A percentile compares a stretch with the other conserved stretches of the same genome.
These are phyloP conservation scores for Aramus guarauna DNA, from an alignment of 2,113 vertebrate genomes.

Conservation along the genomic window DNA sequence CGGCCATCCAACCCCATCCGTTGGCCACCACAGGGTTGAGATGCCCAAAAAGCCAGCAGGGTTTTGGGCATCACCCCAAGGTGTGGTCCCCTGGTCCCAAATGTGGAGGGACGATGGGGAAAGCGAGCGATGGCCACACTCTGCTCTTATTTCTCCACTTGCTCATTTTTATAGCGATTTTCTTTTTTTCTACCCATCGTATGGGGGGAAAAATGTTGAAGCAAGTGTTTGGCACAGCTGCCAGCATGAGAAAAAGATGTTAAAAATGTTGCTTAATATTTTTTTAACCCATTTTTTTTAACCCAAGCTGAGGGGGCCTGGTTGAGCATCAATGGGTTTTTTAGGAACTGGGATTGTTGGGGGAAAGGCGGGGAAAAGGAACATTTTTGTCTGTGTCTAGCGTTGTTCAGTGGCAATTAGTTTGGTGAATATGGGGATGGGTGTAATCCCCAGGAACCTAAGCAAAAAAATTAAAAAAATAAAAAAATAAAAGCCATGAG, in stretches of 20 bases:
- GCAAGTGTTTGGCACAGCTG: fast-evolving
- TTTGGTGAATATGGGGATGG: background rate
- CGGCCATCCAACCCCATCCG: too few relatives aligned
- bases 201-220: fast-evolving
- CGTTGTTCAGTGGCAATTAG: fast-evolving
- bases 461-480: background rate
- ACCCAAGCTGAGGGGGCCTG: background rate
- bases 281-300: background rate
- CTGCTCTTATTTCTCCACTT: background rate
- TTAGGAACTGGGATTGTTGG: background rate
- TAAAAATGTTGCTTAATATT: background rate
- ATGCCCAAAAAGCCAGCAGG: background rate
- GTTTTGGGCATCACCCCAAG: background rate
- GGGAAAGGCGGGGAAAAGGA: background rate
- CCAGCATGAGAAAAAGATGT: background rate
- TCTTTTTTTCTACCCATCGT: background rate
- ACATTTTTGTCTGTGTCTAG: background rate
- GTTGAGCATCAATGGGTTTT: background rate
- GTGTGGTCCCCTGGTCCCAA: fast-evolving
- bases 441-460: background rate
- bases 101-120: fast-evolving
- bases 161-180: background rate
- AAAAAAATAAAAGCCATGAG: too few relatives aligned
- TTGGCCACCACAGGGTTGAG: background rate
- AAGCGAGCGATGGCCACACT: fast-evolving